Evolutionary conservation across 2,888 invertebrate genomes (phyloP).

Genomic region (Diachrysia chrysitis): DNA sequence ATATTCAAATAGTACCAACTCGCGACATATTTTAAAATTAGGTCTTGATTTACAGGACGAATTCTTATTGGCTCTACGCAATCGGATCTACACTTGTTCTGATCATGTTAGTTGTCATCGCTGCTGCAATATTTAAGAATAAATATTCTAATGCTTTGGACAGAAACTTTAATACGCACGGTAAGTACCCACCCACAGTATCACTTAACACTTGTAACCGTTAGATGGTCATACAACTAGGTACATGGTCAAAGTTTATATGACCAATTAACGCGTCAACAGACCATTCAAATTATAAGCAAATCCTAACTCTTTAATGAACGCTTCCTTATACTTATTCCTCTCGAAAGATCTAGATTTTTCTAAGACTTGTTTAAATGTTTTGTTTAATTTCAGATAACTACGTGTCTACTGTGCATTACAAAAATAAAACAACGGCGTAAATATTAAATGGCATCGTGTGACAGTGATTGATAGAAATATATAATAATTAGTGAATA

Average conservation of each 20-base stretch:
- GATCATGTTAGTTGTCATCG: conserved; percentile 17
- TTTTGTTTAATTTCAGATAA: conserved; percentile 18
- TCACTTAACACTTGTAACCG: no score
- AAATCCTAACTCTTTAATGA: no score
- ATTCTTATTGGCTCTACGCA: conserved; percentile 32
- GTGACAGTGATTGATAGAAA: no score
- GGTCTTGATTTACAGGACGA: conserved; percentile 20
- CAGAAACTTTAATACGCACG: conserved; percentile 20
- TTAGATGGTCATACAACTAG: no score
- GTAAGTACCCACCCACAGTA: conserved; percentile 18
- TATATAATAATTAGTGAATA: no score
- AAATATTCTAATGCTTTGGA: conserved; percentile 9
- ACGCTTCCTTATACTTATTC: no score
- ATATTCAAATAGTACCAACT: neutral
- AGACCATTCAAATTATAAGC: neutral
- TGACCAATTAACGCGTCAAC: neutral
- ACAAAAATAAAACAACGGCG: conserved; percentile 24
- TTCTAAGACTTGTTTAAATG: no score
- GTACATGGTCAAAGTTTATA: neutral
- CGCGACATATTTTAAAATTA: neutral
- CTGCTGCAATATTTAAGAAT: conserved; percentile 12
- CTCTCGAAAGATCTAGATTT: no score
- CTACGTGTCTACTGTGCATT: conserved; percentile 29
- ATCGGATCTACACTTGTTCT: conserved; percentile 20
- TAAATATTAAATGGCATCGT: neutral